Conservation (phyloP, 2,113 vertebrate species). For the Morphnarchus princeps region DNA sequence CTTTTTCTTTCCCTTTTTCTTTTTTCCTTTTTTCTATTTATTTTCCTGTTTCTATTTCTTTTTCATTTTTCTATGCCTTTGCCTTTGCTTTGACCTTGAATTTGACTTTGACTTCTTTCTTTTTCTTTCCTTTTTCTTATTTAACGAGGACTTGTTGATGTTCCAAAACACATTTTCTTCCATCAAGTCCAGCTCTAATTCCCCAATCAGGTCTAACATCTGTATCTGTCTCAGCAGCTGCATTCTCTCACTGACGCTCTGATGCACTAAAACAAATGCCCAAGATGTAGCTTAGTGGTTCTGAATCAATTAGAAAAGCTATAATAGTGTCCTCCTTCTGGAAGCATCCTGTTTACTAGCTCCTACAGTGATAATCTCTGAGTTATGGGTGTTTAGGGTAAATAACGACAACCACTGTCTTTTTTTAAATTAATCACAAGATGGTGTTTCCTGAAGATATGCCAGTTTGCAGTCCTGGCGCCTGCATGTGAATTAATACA, state of each 20-base stretch:
- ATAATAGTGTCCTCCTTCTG: not conserved
- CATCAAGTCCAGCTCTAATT: not conserved
- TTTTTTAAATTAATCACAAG: slow-evolving; percentile 30
- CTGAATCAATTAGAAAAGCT: slow-evolving; percentile 1
- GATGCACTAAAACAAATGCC: not conserved
- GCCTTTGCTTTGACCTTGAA: not conserved
- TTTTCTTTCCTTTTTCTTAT: not conserved
- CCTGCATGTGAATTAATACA: not conserved
- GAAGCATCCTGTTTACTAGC: slow-evolving; percentile 7
- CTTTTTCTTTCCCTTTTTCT: not conserved
- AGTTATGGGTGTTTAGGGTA: not conserved
- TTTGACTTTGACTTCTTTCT: not conserved
- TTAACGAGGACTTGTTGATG: not conserved
- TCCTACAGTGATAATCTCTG: not conserved
- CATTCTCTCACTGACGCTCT: not conserved
- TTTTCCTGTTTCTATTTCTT: too few species aligned
- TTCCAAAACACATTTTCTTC: slow-evolving; percentile 6
- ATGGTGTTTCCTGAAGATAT: not conserved
- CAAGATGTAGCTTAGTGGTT: not conserved
- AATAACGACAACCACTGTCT: not conserved
- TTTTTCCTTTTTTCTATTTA: not conserved
- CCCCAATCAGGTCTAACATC: not conserved
- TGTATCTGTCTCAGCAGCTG: not conserved
- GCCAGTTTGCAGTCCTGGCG: not conserved
- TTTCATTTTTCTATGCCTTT: not conserved